Evolutionary conservation across 2,888 invertebrate genomes (phyloP).

Genomic region (Biston stratarius): DNA sequence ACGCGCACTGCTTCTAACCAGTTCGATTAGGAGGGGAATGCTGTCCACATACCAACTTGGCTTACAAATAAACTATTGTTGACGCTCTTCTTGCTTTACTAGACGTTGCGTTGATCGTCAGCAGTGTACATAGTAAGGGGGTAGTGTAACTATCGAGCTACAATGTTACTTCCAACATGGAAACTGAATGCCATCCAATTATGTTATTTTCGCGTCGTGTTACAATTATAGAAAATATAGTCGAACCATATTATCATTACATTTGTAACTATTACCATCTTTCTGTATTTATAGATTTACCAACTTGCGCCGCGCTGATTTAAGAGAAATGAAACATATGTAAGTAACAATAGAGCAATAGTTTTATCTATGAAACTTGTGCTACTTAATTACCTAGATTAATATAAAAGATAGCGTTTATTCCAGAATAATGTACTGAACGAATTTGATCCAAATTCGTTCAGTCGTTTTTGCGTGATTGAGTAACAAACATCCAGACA

Average conservation of each 20-base stretch:
- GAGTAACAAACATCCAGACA: too few relatives aligned
- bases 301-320: too few relatives aligned
- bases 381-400: too few relatives aligned
- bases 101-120: constrained; percentile 30
- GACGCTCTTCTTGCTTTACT: constrained; percentile 34
- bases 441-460: too few relatives aligned
- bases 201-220: constrained; percentile 12
- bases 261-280: neutral
- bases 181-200: constrained; percentile 17
- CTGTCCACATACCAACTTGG: constrained; percentile 62
- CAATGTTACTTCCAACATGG: constrained; percentile 22
- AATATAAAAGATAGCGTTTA: too few relatives aligned
- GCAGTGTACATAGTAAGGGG: constrained; percentile 29
- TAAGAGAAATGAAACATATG: too few relatives aligned
- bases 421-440: too few relatives aligned
- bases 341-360: too few relatives aligned
- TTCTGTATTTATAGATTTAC: too few relatives aligned
- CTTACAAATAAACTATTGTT: constrained; percentile 45
- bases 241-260: neutral
- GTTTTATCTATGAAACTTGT: too few relatives aligned
- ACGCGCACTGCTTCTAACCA: constrained; percentile 76
- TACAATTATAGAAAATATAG: neutral
- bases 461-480: too few relatives aligned
- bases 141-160: constrained; percentile 28
- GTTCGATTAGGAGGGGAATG: constrained; percentile 82